These are phyloP conservation scores for Drosophila atripex DNA, from an alignment of 2,888 invertebrate genomes.

Conservation along the genomic window DNA sequence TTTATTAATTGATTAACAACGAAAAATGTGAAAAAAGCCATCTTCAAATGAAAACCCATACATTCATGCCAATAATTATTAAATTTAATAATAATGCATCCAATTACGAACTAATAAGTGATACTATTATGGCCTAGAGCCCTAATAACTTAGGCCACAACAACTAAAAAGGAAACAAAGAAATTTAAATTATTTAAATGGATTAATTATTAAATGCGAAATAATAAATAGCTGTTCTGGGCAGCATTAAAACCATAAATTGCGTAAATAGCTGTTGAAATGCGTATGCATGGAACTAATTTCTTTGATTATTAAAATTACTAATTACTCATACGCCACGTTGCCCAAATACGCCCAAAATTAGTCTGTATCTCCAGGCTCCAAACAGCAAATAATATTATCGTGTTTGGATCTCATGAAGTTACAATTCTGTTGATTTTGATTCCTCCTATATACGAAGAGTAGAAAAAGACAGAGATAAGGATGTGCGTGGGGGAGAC, in stretches of 20 bases:
- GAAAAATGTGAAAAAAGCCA: not conserved
- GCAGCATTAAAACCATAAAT: not conserved
- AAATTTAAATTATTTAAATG: conserved; percentile 11
- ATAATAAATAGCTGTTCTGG: conserved; percentile 13
- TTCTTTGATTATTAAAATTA: conserved; percentile 19
- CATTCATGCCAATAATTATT: conserved; percentile 25
- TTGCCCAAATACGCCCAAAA: conserved; percentile 37
- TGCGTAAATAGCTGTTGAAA: conserved; percentile 11
- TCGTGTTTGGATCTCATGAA: conserved; percentile 35
- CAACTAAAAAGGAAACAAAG: conserved; percentile 21
- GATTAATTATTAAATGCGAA: conserved; percentile 24
- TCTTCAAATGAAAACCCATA: conserved; percentile 13
- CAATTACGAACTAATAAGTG: conserved; percentile 73
- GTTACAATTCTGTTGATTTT: conserved; percentile 55
- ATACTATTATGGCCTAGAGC: conserved; percentile 53
- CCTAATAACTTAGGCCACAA: conserved; percentile 43
- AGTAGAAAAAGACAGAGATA: conserved; percentile 6
- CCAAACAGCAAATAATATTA: conserved; percentile 5
- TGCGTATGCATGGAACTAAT: not conserved
- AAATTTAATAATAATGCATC: conserved; percentile 33
- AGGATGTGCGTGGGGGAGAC: conserved; percentile 3
- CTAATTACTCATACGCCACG: conserved; percentile 48
- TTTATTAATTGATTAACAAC: conserved; percentile 67
- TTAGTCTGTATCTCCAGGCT: conserved; percentile 27
- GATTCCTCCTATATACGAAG: conserved; percentile 33